A percentile compares a stretch with the other conserved stretches of the same genome.
Evolutionary conservation across 30 jellyfish, hydroid and myxozoan species (phyloP).

Genomic region (Calvadosia cruxmelitensis): DNA sequence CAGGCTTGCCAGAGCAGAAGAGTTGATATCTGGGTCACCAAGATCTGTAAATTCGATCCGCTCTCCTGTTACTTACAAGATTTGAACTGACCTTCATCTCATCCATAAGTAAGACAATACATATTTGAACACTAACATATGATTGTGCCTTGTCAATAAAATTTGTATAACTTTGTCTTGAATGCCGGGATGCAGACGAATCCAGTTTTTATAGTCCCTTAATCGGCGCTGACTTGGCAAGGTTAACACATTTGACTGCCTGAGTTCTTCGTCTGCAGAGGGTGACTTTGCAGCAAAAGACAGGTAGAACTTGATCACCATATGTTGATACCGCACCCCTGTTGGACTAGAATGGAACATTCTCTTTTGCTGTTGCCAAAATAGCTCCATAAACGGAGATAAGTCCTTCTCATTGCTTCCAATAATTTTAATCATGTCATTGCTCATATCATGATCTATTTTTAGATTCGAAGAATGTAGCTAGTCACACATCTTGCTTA

Average conservation of each 20-base stretch:
- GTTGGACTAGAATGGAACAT: background rate
- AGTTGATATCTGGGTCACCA: conserved; percentile 37
- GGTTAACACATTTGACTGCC: background rate
- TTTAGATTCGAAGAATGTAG: background rate
- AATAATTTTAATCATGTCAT: background rate
- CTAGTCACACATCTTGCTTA: background rate
- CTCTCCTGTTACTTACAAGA: conserved; percentile 64
- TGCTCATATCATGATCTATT: background rate
- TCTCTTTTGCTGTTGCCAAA: background rate
- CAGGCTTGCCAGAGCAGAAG: conserved; percentile 22
- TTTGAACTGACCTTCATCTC: conserved; percentile 51
- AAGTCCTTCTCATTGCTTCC: background rate
- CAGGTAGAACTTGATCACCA: background rate
- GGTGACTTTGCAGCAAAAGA: background rate
- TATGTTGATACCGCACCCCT: background rate
- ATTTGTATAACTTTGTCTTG: no score
- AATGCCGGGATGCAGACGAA: no score
- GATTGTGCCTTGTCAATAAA: conserved; percentile 9
- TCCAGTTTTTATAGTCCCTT: background rate
- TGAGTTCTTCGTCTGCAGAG: background rate
- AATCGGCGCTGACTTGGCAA: background rate
- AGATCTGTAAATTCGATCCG: conserved; percentile 40
- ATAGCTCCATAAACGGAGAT: background rate
- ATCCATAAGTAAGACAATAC: conserved; percentile 17
- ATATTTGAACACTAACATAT: conserved; percentile 19